These are phyloP conservation scores for Conomelus anceps DNA, from an alignment of 2,888 invertebrate species.

Conservation along the genomic window DNA sequence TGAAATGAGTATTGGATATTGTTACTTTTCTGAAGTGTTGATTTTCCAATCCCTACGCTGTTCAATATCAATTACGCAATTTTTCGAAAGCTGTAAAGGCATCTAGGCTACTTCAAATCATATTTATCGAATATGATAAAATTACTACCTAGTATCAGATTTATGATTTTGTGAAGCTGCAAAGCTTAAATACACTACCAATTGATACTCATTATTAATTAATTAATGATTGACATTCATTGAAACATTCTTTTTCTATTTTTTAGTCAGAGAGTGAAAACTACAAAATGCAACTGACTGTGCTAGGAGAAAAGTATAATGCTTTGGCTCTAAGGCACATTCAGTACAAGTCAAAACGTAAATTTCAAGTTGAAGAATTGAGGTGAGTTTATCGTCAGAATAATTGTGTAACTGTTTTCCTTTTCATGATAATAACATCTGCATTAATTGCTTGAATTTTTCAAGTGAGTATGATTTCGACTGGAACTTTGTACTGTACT, in stretches of 20 bases:
- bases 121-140: too few relatives aligned
- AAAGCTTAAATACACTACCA: too few relatives aligned
- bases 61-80: too few relatives aligned
- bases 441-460: neutral
- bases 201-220: too few relatives aligned
- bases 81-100: too few relatives aligned
- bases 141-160: too few relatives aligned
- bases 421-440: neutral
- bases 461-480: neutral
- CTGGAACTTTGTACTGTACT: too few relatives aligned
- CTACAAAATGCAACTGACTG: conserved; percentile 36
- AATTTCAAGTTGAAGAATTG: conserved; percentile 39
- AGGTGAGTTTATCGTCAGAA: conserved; percentile 31
- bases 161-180: too few relatives aligned
- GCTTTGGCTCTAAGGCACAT: conserved; percentile 38
- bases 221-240: neutral
- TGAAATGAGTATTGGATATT: too few relatives aligned
- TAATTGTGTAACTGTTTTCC: neutral
- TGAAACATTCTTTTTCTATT: neutral
- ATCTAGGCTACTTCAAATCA: too few relatives aligned
- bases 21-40: too few relatives aligned
- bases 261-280: conserved; percentile 38
- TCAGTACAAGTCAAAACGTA: conserved; percentile 39
- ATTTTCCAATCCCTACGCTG: too few relatives aligned
- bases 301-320: conserved; percentile 39